Percentiles rank a stretch among this genome's conserved stretches.
Evolutionary conservation across 2,113 vertebrate genomes (phyloP).

Genomic region (Verasper variegatus): DNA sequence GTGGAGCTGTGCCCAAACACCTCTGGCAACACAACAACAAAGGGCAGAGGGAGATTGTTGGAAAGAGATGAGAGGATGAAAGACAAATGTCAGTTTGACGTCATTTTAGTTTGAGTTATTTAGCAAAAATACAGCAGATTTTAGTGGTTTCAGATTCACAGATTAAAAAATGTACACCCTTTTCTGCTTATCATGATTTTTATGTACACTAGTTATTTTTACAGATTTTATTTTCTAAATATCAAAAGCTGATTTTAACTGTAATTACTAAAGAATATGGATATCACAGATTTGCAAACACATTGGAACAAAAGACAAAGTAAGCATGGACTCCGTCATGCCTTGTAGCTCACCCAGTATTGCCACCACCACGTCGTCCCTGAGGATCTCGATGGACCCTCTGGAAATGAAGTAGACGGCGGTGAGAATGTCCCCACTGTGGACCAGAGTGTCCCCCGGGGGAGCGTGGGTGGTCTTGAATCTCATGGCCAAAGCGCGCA

Average conservation of each 20-base stretch:
- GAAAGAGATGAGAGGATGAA: neutral
- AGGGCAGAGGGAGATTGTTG: conserved; percentile 19
- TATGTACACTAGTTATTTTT: neutral
- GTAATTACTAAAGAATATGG: too few relatives aligned
- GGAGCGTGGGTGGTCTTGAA: conserved; percentile 97
- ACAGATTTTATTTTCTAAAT: too few relatives aligned
- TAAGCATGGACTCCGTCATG: neutral
- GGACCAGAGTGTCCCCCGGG: conserved; percentile 94
- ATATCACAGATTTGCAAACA: neutral
- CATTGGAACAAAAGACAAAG: neutral
- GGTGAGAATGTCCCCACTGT: conserved; percentile 94
- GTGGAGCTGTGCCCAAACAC: conserved; percentile 77
- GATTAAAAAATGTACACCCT: neutral
- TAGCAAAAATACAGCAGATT: neutral
- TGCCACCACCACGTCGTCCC: conserved; percentile 95
- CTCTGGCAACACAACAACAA: conserved; percentile 61
- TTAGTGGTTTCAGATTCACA: neutral
- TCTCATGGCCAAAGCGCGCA: conserved; percentile 93
- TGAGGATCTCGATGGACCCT: conserved; percentile 96
- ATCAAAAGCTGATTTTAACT: too few relatives aligned
- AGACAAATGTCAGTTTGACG: neutral
- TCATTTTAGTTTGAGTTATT: neutral
- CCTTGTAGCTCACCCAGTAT: conserved; percentile 88
- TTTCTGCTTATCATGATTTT: neutral
- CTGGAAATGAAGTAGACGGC: conserved; percentile 98